Evolutionary conservation across 2,113 vertebrate genomes (phyloP).

Genomic region (Gymnogyps californianus): DNA sequence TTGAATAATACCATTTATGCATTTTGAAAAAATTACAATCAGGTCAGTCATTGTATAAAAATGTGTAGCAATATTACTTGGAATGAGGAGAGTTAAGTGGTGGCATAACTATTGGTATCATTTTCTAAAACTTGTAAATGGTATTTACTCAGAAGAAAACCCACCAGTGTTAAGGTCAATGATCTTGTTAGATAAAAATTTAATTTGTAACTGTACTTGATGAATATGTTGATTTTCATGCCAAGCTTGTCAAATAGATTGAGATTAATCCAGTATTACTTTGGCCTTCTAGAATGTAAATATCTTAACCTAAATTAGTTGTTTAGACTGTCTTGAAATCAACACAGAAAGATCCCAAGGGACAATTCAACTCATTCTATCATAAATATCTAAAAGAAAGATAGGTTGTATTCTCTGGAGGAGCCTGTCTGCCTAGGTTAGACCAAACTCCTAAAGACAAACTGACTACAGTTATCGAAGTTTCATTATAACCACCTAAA

Average conservation of each 20-base stretch:
- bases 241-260: slow-evolving; percentile 18
- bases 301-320: neutral
- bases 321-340: slow-evolving; percentile 9
- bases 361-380: neutral
- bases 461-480: neutral
- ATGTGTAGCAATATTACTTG: accelerated
- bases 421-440: neutral
- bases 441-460: neutral
- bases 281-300: neutral
- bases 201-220: neutral
- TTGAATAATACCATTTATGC: neutral
- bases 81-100: neutral
- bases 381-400: neutral
- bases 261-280: neutral
- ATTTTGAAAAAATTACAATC: neutral
- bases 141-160: neutral
- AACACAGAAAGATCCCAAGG: neutral
- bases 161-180: neutral
- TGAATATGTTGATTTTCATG: neutral
- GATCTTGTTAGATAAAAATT: neutral
- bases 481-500: neutral
- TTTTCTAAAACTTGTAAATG: neutral
- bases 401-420: neutral
- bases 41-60: neutral
- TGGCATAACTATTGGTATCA: neutral